phyloP scores from a whole-genome alignment of 2,113 vertebrate genomes.

The Mugil cephalus region DNA sequence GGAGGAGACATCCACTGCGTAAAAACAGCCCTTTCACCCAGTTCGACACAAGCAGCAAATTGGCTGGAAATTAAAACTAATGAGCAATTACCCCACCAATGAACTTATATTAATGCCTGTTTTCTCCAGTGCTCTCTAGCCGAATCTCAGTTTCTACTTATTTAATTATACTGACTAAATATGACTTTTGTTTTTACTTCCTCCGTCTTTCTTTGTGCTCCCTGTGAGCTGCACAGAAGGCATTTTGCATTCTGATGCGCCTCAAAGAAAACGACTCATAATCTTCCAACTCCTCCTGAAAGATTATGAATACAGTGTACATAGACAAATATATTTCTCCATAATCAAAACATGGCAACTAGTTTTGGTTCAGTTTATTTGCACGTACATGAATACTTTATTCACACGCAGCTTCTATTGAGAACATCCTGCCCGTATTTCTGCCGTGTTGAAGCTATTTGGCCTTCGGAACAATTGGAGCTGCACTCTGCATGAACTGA shows the following conservation, averaged over 20 bases:
- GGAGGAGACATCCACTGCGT: constrained; percentile 53
- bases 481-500: constrained; percentile 65
- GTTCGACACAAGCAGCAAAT: constrained; percentile 68
- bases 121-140: constrained; percentile 60
- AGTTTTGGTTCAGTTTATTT: constrained; percentile 41
- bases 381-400: constrained; percentile 59
- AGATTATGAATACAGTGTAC: constrained; percentile 36
- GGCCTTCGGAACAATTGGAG: constrained; percentile 44
- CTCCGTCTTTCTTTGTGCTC: constrained; percentile 55
- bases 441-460: constrained; percentile 56
- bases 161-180: constrained; percentile 71
- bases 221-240: constrained; percentile 28
- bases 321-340: constrained; percentile 42
- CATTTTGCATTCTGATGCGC: constrained; percentile 34
- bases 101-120: constrained; percentile 67
- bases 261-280: constrained; percentile 47
- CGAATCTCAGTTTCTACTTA: constrained; percentile 56
- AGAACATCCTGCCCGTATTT: constrained; percentile 34
- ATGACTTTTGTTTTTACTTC: constrained; percentile 55
- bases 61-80: constrained; percentile 77
- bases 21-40: constrained; percentile 65
- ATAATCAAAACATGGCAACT: constrained; percentile 51
- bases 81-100: constrained; percentile 76
- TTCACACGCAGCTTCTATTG: constrained; percentile 53
- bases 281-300: constrained; percentile 45